phyloP scores from a whole-genome alignment of 2,113 vertebrate species.

The Hippocampus abdominalis region DNA sequence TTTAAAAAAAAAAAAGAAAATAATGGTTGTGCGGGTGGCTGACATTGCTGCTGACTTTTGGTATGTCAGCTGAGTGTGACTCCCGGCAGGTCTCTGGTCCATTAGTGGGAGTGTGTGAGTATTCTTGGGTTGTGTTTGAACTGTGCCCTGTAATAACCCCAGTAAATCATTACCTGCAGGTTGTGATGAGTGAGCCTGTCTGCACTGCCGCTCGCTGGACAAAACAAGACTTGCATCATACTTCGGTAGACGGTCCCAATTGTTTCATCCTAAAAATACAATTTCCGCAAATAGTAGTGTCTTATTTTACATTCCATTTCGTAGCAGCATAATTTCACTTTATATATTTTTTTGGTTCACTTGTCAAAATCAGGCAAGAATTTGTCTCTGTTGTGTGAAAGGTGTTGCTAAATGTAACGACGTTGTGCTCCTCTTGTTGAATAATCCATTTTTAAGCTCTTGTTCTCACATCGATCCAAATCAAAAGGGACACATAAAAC shows the following conservation, averaged over 20 bases:
- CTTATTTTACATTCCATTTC: background rate
- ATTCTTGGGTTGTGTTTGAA: constrained; percentile 66
- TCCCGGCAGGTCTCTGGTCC: constrained; percentile 23
- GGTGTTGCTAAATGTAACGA: constrained; percentile 21
- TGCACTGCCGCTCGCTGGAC: constrained; percentile 41
- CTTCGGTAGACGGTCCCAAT: background rate
- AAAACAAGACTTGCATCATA: constrained; percentile 17
- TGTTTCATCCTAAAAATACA: background rate
- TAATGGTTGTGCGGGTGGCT: background rate
- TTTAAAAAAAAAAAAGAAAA: background rate
- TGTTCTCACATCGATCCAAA: constrained; percentile 35
- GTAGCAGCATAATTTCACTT: background rate
- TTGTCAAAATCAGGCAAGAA: constrained; percentile 5
- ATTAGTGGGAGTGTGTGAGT: constrained; percentile 35
- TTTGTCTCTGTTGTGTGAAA: constrained; percentile 45
- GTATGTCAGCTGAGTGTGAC: constrained; percentile 23
- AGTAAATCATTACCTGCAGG: constrained; percentile 31
- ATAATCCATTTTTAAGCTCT: constrained; percentile 46
- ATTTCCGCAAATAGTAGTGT: background rate
- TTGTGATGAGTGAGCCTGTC: constrained; percentile 11
- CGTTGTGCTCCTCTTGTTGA: constrained; percentile 44
- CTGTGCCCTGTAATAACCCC: constrained; percentile 77
- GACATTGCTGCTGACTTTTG: background rate
- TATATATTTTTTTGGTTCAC: constrained; percentile 23
- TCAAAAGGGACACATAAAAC: constrained; percentile 38